Conservation (phyloP, 53 echinoderm and acorn worm species). For the Patiria pectinifera region DNA sequence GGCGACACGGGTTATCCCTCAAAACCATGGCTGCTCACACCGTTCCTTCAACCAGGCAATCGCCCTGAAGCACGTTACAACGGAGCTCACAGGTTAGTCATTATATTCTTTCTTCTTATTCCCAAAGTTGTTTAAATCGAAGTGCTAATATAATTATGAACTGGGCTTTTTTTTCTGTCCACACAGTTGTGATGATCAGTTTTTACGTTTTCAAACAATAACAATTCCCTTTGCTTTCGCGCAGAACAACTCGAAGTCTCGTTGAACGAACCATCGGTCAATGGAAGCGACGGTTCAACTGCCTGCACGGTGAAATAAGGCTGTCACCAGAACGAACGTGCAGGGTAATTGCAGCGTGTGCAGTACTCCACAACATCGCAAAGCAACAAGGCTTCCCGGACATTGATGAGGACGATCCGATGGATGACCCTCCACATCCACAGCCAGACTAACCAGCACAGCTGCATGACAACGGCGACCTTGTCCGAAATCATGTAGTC, state of each 20-base stretch:
- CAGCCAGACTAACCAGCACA: not conserved
- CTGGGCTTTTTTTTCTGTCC: no score
- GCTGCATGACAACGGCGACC: not conserved
- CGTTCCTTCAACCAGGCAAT: not conserved
- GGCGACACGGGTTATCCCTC: conserved; percentile 38
- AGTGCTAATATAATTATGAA: no score
- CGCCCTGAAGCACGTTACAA: not conserved
- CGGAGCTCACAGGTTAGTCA: conserved; percentile 6
- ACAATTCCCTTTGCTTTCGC: no score
- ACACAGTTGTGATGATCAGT: no score
- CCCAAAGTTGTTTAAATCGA: no score
- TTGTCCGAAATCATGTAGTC: conserved; percentile 16
- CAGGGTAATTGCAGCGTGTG: conserved; percentile 24
- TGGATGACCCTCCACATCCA: not conserved
- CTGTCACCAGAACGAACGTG: conserved; percentile 5
- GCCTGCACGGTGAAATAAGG: conserved; percentile 35
- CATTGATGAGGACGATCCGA: not conserved
- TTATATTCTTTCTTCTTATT: not conserved
- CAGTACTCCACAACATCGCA: conserved; percentile 36
- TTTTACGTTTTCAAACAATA: not conserved
- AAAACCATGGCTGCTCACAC: conserved; percentile 36
- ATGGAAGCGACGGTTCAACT: conserved; percentile 12
- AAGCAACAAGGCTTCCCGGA: conserved; percentile 9
- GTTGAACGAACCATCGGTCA: no score
- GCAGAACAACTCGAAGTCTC: no score